A percentile compares a stretch with the other conserved stretches of the same genome.
Evolutionary conservation across 92 coral and sea anemone genomes (phyloP).

Genomic region (Umimayanthus kanabou): DNA sequence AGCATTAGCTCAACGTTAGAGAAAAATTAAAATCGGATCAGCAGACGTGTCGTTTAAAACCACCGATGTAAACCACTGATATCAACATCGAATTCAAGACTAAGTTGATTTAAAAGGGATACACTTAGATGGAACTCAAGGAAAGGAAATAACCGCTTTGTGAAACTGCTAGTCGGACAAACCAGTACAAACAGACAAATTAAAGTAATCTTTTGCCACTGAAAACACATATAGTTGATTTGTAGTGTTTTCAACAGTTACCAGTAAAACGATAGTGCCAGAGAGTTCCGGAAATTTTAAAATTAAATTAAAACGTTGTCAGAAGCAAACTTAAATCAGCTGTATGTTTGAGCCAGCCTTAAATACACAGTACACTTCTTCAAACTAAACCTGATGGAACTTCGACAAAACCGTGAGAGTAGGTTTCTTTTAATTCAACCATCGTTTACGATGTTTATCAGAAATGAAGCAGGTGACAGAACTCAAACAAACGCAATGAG

Average conservation of each 20-base stretch:
- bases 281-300: too few relatives aligned
- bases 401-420: neutral
- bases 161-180: neutral
- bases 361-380: too few relatives aligned
- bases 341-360: neutral
- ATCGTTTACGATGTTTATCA: neutral
- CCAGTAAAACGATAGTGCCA: neutral
- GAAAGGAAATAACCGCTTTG: too few relatives aligned
- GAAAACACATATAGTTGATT: neutral
- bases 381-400: neutral
- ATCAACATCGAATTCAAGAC: neutral
- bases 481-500: conserved; percentile 42
- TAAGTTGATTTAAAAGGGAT: neutral
- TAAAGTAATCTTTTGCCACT: neutral
- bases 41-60: neutral
- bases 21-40: neutral
- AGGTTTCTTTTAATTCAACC: neutral
- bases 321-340: neutral
- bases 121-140: neutral
- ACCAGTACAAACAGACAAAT: neutral
- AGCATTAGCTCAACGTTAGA: neutral
- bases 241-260: neutral
- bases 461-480: neutral
- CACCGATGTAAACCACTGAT: neutral
- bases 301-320: neutral